These are phyloP conservation scores for Melanerpes aurifrons DNA, from an alignment of 2,113 vertebrate genomes.

Conservation along the genomic window DNA sequence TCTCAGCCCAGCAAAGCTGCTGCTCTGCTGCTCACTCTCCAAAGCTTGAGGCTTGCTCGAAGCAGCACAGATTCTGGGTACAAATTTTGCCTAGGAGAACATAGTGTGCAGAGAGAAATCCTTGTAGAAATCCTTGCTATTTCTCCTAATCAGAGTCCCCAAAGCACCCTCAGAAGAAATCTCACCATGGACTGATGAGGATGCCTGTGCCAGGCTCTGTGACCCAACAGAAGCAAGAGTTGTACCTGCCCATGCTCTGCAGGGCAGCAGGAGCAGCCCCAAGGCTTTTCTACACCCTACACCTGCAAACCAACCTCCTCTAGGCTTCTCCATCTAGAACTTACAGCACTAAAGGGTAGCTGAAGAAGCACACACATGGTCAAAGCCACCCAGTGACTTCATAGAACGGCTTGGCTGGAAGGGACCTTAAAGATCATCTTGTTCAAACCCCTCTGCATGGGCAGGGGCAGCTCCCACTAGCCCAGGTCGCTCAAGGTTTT, in stretches of 20 bases:
- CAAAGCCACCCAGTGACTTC: not conserved
- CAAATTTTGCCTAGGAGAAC: not conserved
- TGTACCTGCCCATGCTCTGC: rapidly evolving
- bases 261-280: not conserved
- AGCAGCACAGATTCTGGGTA: not conserved
- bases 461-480: too few species aligned
- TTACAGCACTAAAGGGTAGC: not conserved
- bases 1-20: not conserved
- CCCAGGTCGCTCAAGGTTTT: too few species aligned
- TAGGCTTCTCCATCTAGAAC: not conserved
- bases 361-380: rapidly evolving
- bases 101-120: not conserved
- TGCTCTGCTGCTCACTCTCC: rapidly evolving
- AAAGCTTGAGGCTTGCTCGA: not conserved
- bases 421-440: too few species aligned
- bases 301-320: not conserved
- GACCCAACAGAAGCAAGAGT: rapidly evolving
- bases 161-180: not conserved
- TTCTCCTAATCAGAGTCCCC: not conserved
- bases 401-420: not conserved
- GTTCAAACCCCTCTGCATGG: too few species aligned
- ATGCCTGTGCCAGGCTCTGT: not conserved
- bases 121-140: not conserved
- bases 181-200: not conserved
- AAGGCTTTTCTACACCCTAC: not conserved